phyloP scores from a whole-genome alignment of 1,140 invertebrate genomes.

The Lepidurus packardi region DNA sequence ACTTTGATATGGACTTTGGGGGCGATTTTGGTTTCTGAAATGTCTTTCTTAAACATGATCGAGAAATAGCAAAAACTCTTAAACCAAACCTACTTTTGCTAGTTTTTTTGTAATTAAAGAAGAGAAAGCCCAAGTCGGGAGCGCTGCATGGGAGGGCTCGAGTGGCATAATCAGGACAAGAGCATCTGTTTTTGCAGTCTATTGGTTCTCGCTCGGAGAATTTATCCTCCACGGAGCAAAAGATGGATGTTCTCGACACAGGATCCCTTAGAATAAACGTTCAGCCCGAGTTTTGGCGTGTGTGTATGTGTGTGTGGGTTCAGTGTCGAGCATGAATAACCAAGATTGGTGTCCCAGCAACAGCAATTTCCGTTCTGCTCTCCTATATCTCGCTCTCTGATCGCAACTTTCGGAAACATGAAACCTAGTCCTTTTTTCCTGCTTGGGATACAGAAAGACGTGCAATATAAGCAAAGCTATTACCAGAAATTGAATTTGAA shows the following conservation, averaged over 20 bases:
- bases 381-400: neutral
- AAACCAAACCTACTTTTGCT: neutral
- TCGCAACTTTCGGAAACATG: neutral
- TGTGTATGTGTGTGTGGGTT: neutral
- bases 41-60: neutral
- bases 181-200: neutral
- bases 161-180: neutral
- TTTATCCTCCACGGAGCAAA: neutral
- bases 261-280: neutral
- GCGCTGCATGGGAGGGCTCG: neutral
- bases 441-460: neutral
- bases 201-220: neutral
- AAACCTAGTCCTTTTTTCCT: neutral
- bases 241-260: neutral
- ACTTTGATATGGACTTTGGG: constrained; percentile 34
- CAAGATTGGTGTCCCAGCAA: neutral
- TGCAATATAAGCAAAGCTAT: neutral
- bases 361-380: neutral
- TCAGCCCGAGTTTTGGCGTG: neutral
- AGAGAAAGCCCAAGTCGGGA: neutral
- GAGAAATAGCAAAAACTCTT: neutral
- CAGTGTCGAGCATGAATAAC: neutral
- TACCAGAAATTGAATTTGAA: neutral
- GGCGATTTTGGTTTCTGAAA: constrained; percentile 34
- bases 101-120: neutral